Conservation (phyloP, 1,140 invertebrate species). For the Phortica variegata region DNA sequence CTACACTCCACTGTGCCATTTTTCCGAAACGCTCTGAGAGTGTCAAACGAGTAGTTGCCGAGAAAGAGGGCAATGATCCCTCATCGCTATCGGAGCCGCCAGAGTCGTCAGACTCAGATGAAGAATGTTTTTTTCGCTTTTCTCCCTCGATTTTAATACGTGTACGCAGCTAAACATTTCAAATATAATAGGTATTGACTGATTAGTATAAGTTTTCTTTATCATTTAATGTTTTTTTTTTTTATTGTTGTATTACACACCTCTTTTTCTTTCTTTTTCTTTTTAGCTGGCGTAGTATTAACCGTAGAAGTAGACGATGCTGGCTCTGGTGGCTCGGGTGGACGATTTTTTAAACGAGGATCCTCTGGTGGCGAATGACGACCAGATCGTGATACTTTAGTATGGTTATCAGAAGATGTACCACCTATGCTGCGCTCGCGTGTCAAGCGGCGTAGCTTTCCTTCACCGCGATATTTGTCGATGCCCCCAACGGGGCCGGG, state of each 20-base stretch:
- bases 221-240: neutral
- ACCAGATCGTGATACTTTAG: constrained; percentile 41
- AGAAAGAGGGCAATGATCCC: constrained; percentile 47
- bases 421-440: constrained; percentile 32
- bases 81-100: constrained; percentile 51
- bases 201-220: neutral
- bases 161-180: constrained; percentile 35
- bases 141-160: constrained; percentile 57
- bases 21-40: constrained; percentile 83
- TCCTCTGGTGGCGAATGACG: constrained; percentile 53
- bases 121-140: constrained; percentile 54
- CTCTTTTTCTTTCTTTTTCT: constrained; percentile 55
- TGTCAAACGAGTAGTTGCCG: constrained; percentile 62
- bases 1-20: constrained; percentile 84
- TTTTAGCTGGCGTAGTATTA: constrained; percentile 23
- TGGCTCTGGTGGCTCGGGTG: constrained; percentile 55
- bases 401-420: constrained; percentile 31
- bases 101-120: constrained; percentile 53
- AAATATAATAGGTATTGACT: neutral
- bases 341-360: constrained; percentile 51
- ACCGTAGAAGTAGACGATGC: constrained; percentile 26
- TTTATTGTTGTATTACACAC: constrained; percentile 8
- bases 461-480: constrained; percentile 50
- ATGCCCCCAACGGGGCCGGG: constrained; percentile 16
- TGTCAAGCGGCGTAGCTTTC: constrained; percentile 35